These are phyloP conservation scores for Andrena cerasifolii DNA, from an alignment of 1,140 invertebrate species.

Conservation along the genomic window DNA sequence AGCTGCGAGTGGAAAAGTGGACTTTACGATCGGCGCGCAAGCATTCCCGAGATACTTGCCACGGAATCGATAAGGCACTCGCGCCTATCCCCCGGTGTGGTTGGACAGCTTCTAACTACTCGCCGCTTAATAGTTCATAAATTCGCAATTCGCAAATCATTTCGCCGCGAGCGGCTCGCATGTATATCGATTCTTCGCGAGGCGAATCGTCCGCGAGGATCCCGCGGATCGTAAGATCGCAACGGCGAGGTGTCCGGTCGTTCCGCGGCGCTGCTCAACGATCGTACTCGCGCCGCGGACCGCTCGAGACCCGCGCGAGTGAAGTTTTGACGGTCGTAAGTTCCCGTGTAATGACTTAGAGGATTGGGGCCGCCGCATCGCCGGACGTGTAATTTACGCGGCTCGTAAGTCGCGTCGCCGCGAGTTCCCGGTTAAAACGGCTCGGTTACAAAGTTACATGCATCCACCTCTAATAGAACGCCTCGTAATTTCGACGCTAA, in stretches of 20 bases:
- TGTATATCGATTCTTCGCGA: background rate
- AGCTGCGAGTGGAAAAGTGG: background rate
- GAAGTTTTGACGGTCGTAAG: conserved; percentile 51
- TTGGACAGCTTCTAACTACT: too few relatives aligned
- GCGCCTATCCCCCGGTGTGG: too few relatives aligned
- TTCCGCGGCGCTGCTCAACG: background rate
- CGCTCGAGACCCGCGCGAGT: background rate
- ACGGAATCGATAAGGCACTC: background rate
- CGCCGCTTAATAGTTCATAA: conserved; percentile 35
- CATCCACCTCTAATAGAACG: conserved; percentile 19
- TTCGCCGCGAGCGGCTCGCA: conserved; percentile 4
- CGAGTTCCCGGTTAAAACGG: background rate
- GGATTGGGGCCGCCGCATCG: conserved; percentile 23
- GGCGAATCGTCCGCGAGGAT: background rate
- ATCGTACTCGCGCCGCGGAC: too few relatives aligned
- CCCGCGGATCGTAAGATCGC: conserved; percentile 6
- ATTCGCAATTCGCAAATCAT: conserved; percentile 23
- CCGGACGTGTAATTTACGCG: conserved; percentile 43
- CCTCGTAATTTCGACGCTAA: conserved; percentile 52
- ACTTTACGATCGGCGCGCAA: background rate
- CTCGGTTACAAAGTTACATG: conserved; percentile 41
- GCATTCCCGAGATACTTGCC: background rate
- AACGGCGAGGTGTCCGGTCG: too few relatives aligned
- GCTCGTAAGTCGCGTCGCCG: conserved; percentile 41
- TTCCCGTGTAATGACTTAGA: conserved; percentile 48